Conservation (phyloP, 1,140 invertebrate genomes). For the Drosophila micromelanica region DNA sequence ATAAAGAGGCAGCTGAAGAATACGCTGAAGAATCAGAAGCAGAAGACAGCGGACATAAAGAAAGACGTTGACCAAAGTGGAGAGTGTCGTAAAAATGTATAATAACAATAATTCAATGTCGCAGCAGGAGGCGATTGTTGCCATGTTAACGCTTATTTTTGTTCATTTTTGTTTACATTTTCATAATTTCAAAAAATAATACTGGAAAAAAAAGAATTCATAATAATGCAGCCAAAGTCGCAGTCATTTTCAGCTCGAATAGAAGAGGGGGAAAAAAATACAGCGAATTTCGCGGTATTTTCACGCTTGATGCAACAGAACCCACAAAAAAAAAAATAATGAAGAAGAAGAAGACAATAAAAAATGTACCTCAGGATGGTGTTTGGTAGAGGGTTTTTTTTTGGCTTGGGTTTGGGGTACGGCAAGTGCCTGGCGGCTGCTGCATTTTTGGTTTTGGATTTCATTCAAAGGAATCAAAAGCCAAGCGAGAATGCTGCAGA, state of each 20-base stretch:
- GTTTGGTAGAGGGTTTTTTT: conserved; percentile 4
- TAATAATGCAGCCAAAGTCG: conserved; percentile 18
- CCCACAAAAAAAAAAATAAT: not conserved
- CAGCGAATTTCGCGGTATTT: conserved; percentile 82
- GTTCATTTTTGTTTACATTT: conserved; percentile 25
- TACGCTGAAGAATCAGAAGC: not conserved
- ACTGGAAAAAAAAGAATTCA: conserved; percentile 5
- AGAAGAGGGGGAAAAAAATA: not conserved
- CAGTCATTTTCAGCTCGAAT: not conserved
- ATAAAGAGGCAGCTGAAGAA: not conserved
- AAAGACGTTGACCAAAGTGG: conserved; percentile 33
- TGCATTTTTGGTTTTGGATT: conserved; percentile 69
- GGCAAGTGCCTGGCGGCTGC: conserved; percentile 39
- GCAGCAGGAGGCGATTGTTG: conserved; percentile 83
- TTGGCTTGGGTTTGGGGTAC: conserved; percentile 3
- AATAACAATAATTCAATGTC: conserved; percentile 84
- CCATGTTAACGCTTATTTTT: conserved; percentile 84
- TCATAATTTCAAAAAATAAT: conserved; percentile 31
- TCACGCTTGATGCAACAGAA: conserved; percentile 70
- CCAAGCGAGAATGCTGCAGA: not conserved
- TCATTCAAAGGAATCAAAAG: conserved; percentile 73
- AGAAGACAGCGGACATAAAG: not conserved
- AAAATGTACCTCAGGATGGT: conserved; percentile 2
- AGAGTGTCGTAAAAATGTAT: conserved; percentile 80
- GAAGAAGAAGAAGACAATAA: conserved; percentile 3